Conservation (phyloP, 1,140 invertebrate species). For the Atta texana region DNA sequence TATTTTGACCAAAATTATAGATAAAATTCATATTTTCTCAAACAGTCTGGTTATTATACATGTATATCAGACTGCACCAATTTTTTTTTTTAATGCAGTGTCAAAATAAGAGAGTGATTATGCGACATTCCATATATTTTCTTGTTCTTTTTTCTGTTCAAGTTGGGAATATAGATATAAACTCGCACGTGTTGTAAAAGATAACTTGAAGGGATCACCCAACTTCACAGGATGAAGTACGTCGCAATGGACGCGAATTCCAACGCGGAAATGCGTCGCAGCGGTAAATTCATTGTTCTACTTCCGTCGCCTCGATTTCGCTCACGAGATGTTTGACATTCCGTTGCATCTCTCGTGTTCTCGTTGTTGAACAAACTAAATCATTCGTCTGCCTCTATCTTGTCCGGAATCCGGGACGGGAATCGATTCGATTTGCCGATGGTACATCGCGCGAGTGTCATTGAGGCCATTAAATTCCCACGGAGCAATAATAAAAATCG, state of each 20-base stretch:
- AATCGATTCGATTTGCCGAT: slow-evolving; percentile 70
- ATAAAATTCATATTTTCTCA: no score
- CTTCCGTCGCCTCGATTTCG: slow-evolving; percentile 70
- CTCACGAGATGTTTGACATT: slow-evolving; percentile 68
- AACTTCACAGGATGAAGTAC: slow-evolving; percentile 1
- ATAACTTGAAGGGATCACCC: slow-evolving; percentile 38
- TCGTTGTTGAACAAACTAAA: slow-evolving; percentile 67
- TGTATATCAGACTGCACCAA: no score
- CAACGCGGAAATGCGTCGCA: slow-evolving; percentile 57
- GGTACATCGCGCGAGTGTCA: slow-evolving; percentile 24
- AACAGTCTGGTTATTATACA: no score
- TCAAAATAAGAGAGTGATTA: background rate
- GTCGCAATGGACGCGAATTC: slow-evolving; percentile 45
- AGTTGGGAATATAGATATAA: background rate
- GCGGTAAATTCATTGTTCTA: slow-evolving; percentile 68
- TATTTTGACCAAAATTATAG: no score
- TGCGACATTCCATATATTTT: background rate
- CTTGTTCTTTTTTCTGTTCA: background rate
- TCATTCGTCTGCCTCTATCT: slow-evolving; percentile 68
- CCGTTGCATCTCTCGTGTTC: slow-evolving; percentile 61
- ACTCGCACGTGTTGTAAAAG: background rate
- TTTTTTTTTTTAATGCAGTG: background rate
- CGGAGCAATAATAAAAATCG: slow-evolving; percentile 17
- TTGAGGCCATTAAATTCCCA: background rate
- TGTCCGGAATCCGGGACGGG: slow-evolving; percentile 60